These are phyloP conservation scores for Dolichomitus sp. DNA, from an alignment of 2,888 invertebrate species.

Conservation along the genomic window DNA sequence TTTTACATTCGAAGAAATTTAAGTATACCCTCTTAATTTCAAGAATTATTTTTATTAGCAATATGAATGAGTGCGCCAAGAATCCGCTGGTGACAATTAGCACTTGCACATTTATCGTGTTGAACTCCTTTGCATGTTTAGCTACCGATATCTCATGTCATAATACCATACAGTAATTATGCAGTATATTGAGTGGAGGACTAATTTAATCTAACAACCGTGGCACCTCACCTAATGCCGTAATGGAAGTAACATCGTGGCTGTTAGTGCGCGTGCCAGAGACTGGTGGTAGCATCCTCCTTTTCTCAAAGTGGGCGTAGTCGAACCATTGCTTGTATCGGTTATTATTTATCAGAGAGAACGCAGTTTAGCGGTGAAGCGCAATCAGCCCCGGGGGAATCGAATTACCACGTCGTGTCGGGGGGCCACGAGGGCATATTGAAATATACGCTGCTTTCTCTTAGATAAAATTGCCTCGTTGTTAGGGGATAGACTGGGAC, in stretches of 20 bases:
- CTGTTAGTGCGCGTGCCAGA: background rate
- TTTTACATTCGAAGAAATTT: too few relatives aligned
- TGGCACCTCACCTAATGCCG: background rate
- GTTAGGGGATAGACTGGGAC: background rate
- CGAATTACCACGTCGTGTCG: constrained; percentile 28
- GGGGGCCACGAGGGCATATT: constrained; percentile 18
- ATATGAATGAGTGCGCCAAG: background rate
- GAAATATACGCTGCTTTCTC: constrained; percentile 21
- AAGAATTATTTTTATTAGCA: background rate
- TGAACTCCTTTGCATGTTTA: background rate
- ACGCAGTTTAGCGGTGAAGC: constrained; percentile 30
- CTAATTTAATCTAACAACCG: constrained; percentile 27
- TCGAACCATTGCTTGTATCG: constrained; percentile 20
- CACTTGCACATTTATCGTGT: constrained; percentile 17
- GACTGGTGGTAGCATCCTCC: constrained; percentile 32
- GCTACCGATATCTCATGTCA: constrained; percentile 1
- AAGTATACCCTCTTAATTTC: background rate
- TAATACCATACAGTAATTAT: background rate
- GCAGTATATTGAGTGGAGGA: background rate
- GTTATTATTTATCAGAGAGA: constrained; percentile 41
- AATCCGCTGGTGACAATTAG: constrained; percentile 11
- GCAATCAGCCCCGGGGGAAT: constrained; percentile 40
- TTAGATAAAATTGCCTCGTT: constrained; percentile 24
- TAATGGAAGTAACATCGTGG: constrained; percentile 9
- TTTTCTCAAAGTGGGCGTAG: constrained; percentile 44